Evolutionary conservation across 2,113 vertebrate genomes (phyloP), one percentile per base, ranked within the genome.

Genomic region (Megaceryle torquata): DNA sequence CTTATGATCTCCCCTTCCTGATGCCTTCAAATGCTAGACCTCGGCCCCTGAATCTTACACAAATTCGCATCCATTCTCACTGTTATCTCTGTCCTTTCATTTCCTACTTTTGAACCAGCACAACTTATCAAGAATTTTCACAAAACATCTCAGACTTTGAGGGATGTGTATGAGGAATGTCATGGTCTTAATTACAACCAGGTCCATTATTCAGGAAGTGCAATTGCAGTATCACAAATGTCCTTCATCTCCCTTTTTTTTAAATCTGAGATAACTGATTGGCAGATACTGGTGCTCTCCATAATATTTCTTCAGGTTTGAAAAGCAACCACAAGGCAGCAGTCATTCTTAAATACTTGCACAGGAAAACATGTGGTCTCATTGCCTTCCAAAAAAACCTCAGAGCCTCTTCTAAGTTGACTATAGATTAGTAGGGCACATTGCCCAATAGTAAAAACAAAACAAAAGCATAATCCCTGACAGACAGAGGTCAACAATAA

Each of bases 401-500:
- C 61, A 53, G 31, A 86, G 24, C 0, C 2, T 71, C 76, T 86
- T 84, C 5, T 8, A 88, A 86, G 86, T 90, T 67, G 78, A 37
- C 69, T 63, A n/a, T 86, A 75, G 43, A 68, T 95, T 86, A 78
- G 35, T 25, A 79, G 8, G 61, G 64, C 57, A 78, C 26, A 53
- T 60, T 93, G 60, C 65, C 86, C 39, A 91, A 64, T 33, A 74
- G 37, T 74, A 71, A 86, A 89, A 95, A 74, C 54, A 95, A 93
- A 91, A 80, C 26, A 76, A 87, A 95, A 93, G 29, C 12, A 33
- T 72, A 67, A 90, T 83, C 82, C 72, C 37, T 60, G 46, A 83
- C 37, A 83, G 76, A 83, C 56, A 82, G 83, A 96, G 91, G 72
- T 92, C 91, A 92, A 67, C 82, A 70, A 41, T 70, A 93, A 86